Percentiles rank a stretch among this genome's conserved stretches.
Conservation (phyloP, 2,113 vertebrate species). For the Hyla sarda region DNA sequence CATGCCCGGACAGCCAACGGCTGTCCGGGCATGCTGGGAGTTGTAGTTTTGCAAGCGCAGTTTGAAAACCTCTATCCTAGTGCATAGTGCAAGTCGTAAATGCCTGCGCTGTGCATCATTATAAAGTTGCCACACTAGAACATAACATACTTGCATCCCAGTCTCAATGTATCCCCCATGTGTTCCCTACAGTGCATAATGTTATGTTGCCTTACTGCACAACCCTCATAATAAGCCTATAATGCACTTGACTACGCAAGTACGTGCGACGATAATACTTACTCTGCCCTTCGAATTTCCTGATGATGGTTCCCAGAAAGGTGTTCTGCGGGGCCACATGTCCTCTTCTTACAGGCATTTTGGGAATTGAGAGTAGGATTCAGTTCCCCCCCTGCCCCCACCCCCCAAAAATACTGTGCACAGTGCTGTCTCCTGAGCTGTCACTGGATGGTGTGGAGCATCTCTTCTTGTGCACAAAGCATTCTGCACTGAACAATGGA, state of each 20-base stretch:
- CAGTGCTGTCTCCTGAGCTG: slow-evolving; percentile 73
- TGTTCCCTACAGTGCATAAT: no score
- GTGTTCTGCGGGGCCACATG: slow-evolving; percentile 99
- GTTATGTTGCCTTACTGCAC: no score
- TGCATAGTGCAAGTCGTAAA: neutral
- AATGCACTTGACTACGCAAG: neutral
- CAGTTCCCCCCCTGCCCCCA: slow-evolving; percentile 70
- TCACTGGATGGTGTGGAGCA: slow-evolving; percentile 77
- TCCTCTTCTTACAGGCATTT: slow-evolving; percentile 98
- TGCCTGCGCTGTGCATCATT: neutral
- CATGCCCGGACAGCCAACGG: no score
- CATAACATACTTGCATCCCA: neutral
- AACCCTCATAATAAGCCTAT: no score
- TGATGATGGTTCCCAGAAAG: slow-evolving; percentile 96
- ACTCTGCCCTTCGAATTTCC: slow-evolving; percentile 99
- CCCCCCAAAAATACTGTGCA: no score
- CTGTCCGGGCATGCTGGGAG: no score
- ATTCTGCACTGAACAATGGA: slow-evolving; percentile 73
- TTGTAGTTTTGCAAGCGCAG: no score
- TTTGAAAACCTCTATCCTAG: no score
- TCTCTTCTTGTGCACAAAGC: slow-evolving; percentile 74
- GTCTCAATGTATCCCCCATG: no score
- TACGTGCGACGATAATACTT: no score
- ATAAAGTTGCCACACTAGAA: neutral
- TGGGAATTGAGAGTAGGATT: slow-evolving; percentile 71